Base-by-base conservation (phyloP, 2,888 invertebrate species). In the Lasiommata megera region DNA sequence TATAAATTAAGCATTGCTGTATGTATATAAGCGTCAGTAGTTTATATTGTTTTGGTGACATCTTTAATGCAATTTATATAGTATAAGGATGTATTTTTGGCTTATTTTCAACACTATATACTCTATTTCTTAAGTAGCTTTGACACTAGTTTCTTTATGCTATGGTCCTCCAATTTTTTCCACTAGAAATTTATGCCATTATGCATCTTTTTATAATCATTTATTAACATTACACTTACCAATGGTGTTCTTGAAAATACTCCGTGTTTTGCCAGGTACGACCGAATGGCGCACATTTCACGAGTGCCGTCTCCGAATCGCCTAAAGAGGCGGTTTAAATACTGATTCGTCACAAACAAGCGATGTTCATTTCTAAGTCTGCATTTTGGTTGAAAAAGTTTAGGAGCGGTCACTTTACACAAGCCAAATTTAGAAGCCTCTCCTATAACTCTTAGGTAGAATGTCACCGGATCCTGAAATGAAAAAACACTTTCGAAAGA, bases 301-400 rank as follows among this genome's bases (percentile, higher is more conserved):
- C 95, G 94, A 0, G 96, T 94, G 68, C 95, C 96, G 0, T 96
- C 95, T 0, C 98, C 98, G 97, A 97, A 98, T 31, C 98, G 93
- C 68, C 94, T 93, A 68, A 95, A 92, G 93, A 98, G 94, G 64
- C 96, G 95, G 69, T 97, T 95, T 1, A 98, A 94, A 71, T 97
- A 97, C 75, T 98, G 98, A 81, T 97, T 96, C 64, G 95, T 95
- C 0, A 96, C 96, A 0, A 95, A 95, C 72, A 98, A 98, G 3
- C 96, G 86, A 92, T 96, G 95, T 61, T 96, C 96, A 63, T 98
- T 97, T 9, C 94, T 93, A 0, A 97, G 93, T 67, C 94, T 93
- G 72, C 97, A 97, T 64, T 96, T 95, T 0, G 88, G 80, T 71
- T 94, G 94, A 72, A 97, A 97, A 58, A 91, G 93, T 0, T 91